A percentile compares a stretch with the other conserved stretches of the same genome.
Evolutionary conservation across 2,888 invertebrate genomes (phyloP).

Genomic region (Nemoura dubitans): DNA sequence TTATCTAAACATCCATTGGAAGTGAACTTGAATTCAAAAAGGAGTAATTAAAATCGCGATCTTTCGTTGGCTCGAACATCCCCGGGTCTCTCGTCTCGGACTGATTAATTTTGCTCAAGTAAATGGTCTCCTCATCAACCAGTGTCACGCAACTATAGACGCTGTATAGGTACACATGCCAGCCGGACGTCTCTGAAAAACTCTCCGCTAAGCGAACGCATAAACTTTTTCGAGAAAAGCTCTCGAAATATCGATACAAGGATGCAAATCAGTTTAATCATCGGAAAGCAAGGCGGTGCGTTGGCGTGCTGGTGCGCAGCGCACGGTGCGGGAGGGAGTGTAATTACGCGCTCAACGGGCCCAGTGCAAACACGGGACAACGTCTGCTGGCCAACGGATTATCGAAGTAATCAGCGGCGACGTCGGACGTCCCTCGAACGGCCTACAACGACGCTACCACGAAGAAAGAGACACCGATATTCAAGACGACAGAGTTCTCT

Average conservation of each 20-base stretch:
- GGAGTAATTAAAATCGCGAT: conserved; percentile 40
- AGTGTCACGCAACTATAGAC: background rate
- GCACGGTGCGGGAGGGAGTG: background rate
- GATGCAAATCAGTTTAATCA: conserved; percentile 35
- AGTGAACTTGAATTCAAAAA: conserved; percentile 37
- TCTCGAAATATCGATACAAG: conserved; percentile 30
- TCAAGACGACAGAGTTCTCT: background rate
- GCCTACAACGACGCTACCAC: background rate
- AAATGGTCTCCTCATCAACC: background rate
- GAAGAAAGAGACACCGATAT: background rate
- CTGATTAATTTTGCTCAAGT: conserved; percentile 33
- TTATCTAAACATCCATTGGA: conserved; percentile 41
- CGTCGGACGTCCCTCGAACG: background rate
- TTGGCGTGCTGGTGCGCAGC: background rate
- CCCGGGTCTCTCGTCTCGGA: background rate
- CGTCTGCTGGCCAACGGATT: background rate
- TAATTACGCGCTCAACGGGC: conserved; percentile 41
- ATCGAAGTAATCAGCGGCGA: conserved; percentile 17
- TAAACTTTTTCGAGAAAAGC: conserved; percentile 15
- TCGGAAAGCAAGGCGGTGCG: conserved; percentile 21
- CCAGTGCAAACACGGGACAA: conserved; percentile 41
- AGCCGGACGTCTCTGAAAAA: background rate
- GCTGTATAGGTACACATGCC: background rate
- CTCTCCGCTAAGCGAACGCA: background rate
- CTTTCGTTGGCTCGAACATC: conserved; percentile 29